phyloP scores from a whole-genome alignment of 2,888 invertebrate genomes.

The Dryadula phaetusa region DNA sequence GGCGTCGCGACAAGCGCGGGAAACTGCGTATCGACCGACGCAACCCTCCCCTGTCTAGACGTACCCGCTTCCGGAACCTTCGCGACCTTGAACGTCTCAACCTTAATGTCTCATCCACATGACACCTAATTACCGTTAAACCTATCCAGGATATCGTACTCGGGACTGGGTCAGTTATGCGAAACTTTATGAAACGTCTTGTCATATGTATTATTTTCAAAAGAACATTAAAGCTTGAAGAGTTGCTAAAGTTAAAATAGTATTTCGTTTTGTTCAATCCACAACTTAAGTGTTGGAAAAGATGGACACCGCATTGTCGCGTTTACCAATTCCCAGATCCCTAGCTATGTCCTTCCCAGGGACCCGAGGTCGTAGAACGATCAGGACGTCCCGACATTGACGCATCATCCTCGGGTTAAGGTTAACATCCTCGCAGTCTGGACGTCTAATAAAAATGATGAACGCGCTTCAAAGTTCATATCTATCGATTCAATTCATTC shows the following conservation, averaged over 20 bases:
- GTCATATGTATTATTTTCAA: background rate
- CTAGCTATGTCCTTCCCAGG: slow-evolving; percentile 33
- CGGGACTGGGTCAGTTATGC: slow-evolving; percentile 10
- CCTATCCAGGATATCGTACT: slow-evolving; percentile 8
- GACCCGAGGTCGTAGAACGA: slow-evolving; percentile 66
- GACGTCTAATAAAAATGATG: slow-evolving; percentile 54
- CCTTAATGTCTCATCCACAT: slow-evolving; percentile 77
- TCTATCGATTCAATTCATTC: slow-evolving; percentile 39
- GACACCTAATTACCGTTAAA: slow-evolving; percentile 60
- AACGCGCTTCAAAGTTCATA: slow-evolving; percentile 46
- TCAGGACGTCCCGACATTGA: slow-evolving; percentile 75
- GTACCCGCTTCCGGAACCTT: slow-evolving; percentile 83
- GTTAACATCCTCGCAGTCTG: slow-evolving; percentile 64
- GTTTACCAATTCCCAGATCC: slow-evolving; percentile 5
- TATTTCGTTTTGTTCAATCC: background rate
- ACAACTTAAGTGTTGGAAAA: background rate
- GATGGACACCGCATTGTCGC: background rate
- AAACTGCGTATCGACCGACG: slow-evolving; percentile 82
- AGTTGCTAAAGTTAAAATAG: background rate
- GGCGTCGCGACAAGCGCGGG: slow-evolving; percentile 78
- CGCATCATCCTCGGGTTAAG: slow-evolving; percentile 67
- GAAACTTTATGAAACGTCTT: background rate
- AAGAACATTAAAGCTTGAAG: background rate
- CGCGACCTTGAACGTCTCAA: slow-evolving; percentile 82
- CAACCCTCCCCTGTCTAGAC: slow-evolving; percentile 80